Percentiles rank a stretch among this genome's conserved stretches.
Conservation (phyloP, 1,140 invertebrate species). For the Drosophila navojoa region DNA sequence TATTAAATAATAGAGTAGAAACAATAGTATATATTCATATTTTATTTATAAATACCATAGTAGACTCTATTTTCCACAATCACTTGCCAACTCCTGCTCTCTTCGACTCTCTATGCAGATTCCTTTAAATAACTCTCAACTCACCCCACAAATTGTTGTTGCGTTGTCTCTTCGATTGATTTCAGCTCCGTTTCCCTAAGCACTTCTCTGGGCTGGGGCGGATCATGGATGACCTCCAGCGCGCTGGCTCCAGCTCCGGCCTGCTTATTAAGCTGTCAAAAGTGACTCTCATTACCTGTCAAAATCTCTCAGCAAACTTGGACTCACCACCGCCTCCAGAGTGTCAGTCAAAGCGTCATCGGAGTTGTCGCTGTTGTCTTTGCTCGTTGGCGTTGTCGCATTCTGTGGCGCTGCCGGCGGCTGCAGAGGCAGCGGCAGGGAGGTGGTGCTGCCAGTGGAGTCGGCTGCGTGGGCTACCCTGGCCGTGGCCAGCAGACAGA, state of each 20-base stretch:
- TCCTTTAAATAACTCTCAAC: background rate
- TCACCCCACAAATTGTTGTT: constrained; percentile 58
- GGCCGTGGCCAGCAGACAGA: constrained; percentile 64
- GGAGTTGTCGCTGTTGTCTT: constrained; percentile 25
- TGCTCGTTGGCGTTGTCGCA: constrained; percentile 53
- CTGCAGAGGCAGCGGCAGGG: constrained; percentile 44
- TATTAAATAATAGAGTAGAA: too few relatives aligned
- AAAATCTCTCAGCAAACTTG: constrained; percentile 63
- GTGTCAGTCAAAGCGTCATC: constrained; percentile 52
- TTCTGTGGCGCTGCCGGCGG: constrained; percentile 50
- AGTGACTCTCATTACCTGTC: constrained; percentile 64
- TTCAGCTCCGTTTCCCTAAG: background rate
- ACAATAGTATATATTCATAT: too few relatives aligned
- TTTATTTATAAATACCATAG: too few relatives aligned
- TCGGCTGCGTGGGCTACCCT: constrained; percentile 18
- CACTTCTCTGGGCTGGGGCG: constrained; percentile 28
- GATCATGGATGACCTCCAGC: constrained; percentile 47
- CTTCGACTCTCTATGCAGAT: background rate
- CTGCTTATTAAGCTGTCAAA: constrained; percentile 76
- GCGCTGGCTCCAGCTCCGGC: constrained; percentile 17
- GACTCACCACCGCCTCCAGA: constrained; percentile 51
- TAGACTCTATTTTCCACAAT: too few relatives aligned
- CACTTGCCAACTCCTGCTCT: background rate
- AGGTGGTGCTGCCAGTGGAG: constrained; percentile 22
- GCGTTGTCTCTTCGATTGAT: constrained; percentile 5